Evolutionary conservation across 1,140 invertebrate genomes (phyloP).

Genomic region (Ceratina calcarata): DNA sequence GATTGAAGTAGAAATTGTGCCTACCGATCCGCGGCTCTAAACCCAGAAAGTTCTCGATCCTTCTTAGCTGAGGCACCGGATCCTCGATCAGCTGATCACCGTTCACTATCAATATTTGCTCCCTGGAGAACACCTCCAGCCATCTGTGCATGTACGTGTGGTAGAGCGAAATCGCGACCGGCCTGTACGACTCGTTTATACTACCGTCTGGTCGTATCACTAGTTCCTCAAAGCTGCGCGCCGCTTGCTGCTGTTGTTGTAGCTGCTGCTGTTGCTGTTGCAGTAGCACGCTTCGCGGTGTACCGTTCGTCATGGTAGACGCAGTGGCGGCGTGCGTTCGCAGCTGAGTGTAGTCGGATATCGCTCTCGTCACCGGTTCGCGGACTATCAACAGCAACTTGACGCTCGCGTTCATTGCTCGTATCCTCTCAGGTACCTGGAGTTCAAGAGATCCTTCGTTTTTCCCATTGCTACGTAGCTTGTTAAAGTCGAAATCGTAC

Average conservation of each 20-base stretch:
- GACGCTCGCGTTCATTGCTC: slow-evolving; percentile 95
- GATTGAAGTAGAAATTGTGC: slow-evolving; percentile 98
- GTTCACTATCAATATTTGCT: slow-evolving; percentile 96
- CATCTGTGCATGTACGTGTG: slow-evolving; percentile 91
- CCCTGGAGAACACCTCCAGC: slow-evolving; percentile 92
- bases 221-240: slow-evolving; percentile 89
- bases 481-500: too few relatives aligned
- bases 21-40: slow-evolving; percentile 89
- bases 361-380: slow-evolving; percentile 96
- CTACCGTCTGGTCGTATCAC: slow-evolving; percentile 89
- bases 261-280: slow-evolving; percentile 56
- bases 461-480: too few relatives aligned
- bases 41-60: slow-evolving; percentile 94
- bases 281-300: slow-evolving; percentile 30
- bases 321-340: slow-evolving; percentile 87
- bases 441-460: not conserved
- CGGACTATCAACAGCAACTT: slow-evolving; percentile 96
- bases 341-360: slow-evolving; percentile 97
- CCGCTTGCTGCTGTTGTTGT: slow-evolving; percentile 59
- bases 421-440: slow-evolving; percentile 91
- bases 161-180: slow-evolving; percentile 91
- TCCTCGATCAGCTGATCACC: slow-evolving; percentile 97
- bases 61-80: slow-evolving; percentile 93
- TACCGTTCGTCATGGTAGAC: slow-evolving; percentile 72
- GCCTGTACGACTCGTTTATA: slow-evolving; percentile 90